phyloP scores from a whole-genome alignment of 1,140 invertebrate genomes.

The Sipha flava region DNA sequence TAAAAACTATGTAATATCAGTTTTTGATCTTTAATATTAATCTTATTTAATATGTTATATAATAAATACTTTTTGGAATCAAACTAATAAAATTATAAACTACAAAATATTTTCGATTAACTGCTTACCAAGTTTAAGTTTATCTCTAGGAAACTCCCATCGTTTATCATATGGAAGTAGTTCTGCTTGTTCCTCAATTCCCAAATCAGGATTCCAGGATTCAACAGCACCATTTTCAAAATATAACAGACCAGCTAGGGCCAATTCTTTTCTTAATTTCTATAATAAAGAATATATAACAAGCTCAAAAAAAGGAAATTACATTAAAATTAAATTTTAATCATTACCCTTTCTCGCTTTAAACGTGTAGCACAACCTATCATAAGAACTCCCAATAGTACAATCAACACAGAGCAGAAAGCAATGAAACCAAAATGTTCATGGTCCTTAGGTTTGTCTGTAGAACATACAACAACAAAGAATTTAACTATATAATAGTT shows the following conservation, averaged over 20 bases:
- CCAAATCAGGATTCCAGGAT: slow-evolving; percentile 77
- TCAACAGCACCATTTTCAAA: slow-evolving; percentile 71
- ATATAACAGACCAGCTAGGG: slow-evolving; percentile 57
- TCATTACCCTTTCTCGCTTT: slow-evolving; percentile 34
- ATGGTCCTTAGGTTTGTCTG: slow-evolving; percentile 30
- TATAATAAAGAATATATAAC: slow-evolving; percentile 37
- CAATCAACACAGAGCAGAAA: slow-evolving; percentile 14
- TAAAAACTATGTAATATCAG: too few relatives aligned
- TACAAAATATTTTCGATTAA: not conserved
- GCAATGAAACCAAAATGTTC: slow-evolving; percentile 24
- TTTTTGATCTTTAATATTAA: too few relatives aligned
- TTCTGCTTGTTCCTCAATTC: slow-evolving; percentile 83
- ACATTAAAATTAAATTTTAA: slow-evolving; percentile 27
- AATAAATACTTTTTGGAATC: too few relatives aligned
- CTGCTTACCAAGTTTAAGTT: slow-evolving; percentile 66
- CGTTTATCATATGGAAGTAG: slow-evolving; percentile 80
- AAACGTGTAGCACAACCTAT: slow-evolving; percentile 4
- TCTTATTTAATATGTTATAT: too few relatives aligned
- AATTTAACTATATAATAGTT: not conserved
- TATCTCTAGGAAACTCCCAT: slow-evolving; percentile 82
- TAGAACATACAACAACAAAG: not conserved
- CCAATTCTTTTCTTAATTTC: slow-evolving; percentile 53
- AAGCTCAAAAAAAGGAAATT: not conserved
- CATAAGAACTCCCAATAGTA: slow-evolving; percentile 5
- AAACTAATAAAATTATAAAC: not conserved